Base-by-base conservation (phyloP, 2,113 vertebrate species). In the Phyllostomus hastatus region DNA sequence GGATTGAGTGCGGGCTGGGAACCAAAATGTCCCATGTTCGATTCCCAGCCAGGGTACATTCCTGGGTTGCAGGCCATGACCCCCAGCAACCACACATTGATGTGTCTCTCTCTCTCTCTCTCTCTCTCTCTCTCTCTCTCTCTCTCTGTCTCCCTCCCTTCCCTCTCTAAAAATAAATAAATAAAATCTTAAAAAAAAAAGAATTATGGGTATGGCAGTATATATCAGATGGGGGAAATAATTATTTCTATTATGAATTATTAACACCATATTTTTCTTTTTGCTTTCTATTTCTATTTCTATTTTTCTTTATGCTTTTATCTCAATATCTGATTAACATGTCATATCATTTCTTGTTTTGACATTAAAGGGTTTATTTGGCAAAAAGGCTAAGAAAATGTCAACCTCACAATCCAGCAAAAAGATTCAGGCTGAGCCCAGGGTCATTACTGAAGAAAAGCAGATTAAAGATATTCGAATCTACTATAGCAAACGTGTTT, bases 371-470 rank as follows among this genome's bases (percentile, higher is more conserved):
- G 33, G 17, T 38, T 33, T 89, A 93, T 78, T 94, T 90, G 48
- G 12, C 22, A 81, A 89, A 94, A 93, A 94, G 28, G 2, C 19
- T 88, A 90, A 87, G 43, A 91, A 90, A 90, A 95, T 61, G 26
- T 20, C 38, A 70, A 17, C 17, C 17, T 85, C 22, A 59, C 15
- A 84, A 46, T 41, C 24, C 7, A 46, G 15, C 38, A 24, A 41
- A 83, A 83, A 83, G 64, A 64, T 83, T 84, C 91, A 84, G 38
- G 7, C 43, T 67, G 14, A 89, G 17, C 2, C 33, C 35, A 79
- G 69, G 3, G n/a, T 70, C 79, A 59, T 70, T 15, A 19, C 80
- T 38, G 28, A 70, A 87, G 50, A 83, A 96, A 90, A 84, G 54
- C 10, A 54, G 64, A 64, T 5, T 20, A 57, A 70, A 5, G 0